Base-by-base conservation (phyloP, 2,113 vertebrate genomes). In the Trematocara marginatum region DNA sequence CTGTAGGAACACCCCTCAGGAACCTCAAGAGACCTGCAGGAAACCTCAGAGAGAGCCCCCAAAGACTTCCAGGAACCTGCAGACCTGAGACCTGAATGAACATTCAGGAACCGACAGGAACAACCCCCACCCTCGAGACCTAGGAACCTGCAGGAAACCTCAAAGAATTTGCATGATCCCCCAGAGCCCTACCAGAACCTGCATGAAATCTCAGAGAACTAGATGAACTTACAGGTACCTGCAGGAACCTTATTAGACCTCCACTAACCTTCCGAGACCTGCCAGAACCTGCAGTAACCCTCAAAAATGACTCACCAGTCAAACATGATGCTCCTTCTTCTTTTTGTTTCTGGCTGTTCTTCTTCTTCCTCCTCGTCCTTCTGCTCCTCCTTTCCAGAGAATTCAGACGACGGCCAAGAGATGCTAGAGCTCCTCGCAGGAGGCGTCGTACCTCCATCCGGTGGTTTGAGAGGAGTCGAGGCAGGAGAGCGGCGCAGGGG, bases 371-470 rank as follows among this genome's bases (percentile, higher is more conserved):
- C 52, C 26, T 61, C 5, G 2, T 90, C 56, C 16, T 85, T 42
- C 64, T 45, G 42, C 81, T 92, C 15, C 51, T 91, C 51, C 89
- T 90, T 79, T 95, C 94, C 54, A 95, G 54, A 13, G 83, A 78
- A 23, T 94, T 88, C 78, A 95, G 80, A 3, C 94, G 92, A 5
- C 83, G 94, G 9, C 92, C 78, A 0, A 95, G 53, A 3, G 92
- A 90, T 0, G 89, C 79, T 47, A 95, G 13, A 18, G 93, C 92
- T 51, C 92, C 93, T 61, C 90, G 89, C 23, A 95, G 87, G 56
- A 95, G 92, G 26, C 90, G 94, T 3, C 92, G 91, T 35, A 95
- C 59, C 89, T 95, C 94, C 76, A 79, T 35, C 31, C 92, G 92
- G 69, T 95, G 94, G 76, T 86, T 86, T 7, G 91, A 85, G 42